These are phyloP conservation scores for Hippocampus mohnikei DNA, from an alignment of 2,113 vertebrate species.

Conservation along the genomic window DNA sequence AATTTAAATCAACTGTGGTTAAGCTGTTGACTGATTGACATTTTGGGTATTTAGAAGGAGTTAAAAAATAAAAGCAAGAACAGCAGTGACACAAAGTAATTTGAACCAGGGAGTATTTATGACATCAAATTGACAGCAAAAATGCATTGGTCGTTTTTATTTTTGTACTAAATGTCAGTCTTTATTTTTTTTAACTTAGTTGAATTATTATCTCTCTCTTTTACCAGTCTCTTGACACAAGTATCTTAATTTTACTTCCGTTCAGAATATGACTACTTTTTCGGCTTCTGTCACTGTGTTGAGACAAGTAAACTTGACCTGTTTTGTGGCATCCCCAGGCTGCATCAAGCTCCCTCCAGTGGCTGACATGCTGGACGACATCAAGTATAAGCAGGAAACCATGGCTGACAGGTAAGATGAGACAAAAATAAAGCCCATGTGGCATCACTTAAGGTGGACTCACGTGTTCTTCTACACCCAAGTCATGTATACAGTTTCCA, in stretches of 20 bases:
- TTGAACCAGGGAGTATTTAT: too few species aligned
- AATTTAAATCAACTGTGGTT: not conserved
- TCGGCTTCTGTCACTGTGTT: not conserved
- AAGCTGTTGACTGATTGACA: too few species aligned
- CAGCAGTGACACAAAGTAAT: too few species aligned
- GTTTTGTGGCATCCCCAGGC: conserved; percentile 51
- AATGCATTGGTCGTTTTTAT: too few species aligned
- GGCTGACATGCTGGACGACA: conserved; percentile 74
- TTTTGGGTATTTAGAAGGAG: too few species aligned
- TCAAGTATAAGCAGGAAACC: conserved; percentile 67
- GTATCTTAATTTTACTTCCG: too few species aligned
- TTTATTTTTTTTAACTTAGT: too few species aligned
- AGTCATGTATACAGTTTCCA: not conserved
- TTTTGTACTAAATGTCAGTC: too few species aligned
- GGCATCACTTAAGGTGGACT: not conserved
- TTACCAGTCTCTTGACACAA: not conserved
- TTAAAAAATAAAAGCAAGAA: too few species aligned
- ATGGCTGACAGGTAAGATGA: conserved; percentile 70
- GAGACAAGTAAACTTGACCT: not conserved
- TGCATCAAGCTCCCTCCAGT: conserved; percentile 68
- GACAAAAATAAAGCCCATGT: not conserved
- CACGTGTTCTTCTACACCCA: not conserved
- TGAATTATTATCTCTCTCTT: too few species aligned
- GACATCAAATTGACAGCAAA: too few species aligned
- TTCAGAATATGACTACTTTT: too few species aligned